phyloP scores from a whole-genome alignment of 2,797 vertebrate genomes.

The Manis crassicaudata region DNA sequence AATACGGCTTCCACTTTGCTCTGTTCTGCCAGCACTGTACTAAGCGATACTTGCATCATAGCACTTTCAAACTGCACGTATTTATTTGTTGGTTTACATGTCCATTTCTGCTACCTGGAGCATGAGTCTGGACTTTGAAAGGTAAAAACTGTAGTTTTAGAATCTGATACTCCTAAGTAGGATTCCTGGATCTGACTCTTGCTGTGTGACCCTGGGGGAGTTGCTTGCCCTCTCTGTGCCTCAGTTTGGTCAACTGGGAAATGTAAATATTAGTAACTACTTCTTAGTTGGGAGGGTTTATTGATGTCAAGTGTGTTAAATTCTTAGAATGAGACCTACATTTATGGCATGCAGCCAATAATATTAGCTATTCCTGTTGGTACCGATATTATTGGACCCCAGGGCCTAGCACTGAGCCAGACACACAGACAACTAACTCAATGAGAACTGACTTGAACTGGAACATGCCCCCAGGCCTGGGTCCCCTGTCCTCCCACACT shows the following conservation, averaged over 20 bases:
- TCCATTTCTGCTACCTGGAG: neutral
- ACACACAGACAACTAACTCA: neutral
- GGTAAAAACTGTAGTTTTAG: neutral
- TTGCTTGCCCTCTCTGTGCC: neutral
- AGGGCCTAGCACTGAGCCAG: neutral
- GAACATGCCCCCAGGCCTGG: constrained; percentile 49
- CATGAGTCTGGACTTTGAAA: neutral
- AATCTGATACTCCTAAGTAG: neutral
- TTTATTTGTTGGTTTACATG: neutral
- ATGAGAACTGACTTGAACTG: neutral
- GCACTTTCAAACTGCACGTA: neutral
- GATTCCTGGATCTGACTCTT: neutral
- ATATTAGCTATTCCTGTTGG: neutral
- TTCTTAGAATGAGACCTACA: neutral
- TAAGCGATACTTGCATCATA: rapidly evolving
- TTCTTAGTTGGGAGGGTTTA: neutral
- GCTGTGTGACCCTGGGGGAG: neutral
- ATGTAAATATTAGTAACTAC: neutral
- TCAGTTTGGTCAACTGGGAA: neutral
- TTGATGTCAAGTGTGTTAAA: neutral
- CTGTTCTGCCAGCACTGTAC: neutral
- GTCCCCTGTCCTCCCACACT: constrained; percentile 75
- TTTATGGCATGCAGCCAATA: neutral
- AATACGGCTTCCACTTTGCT: neutral
- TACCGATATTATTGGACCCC: neutral